phyloP scores from a whole-genome alignment of 1,140 invertebrate genomes.

The Epicauta chinensis region DNA sequence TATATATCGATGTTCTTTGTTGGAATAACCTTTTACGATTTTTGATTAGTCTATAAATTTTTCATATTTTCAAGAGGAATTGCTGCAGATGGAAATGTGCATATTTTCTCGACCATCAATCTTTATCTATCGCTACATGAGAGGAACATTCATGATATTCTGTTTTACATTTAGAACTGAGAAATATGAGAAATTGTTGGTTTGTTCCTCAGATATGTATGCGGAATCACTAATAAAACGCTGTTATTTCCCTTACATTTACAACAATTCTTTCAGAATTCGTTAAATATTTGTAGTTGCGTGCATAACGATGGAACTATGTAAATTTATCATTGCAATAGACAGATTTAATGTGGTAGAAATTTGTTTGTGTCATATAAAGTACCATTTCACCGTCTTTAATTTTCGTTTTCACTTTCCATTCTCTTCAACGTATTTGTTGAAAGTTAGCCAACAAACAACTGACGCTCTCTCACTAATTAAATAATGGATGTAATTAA shows the following conservation, averaged over 20 bases:
- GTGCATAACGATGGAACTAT: too few relatives aligned
- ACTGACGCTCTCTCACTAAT: conserved; percentile 2
- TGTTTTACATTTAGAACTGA: not conserved
- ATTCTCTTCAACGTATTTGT: too few relatives aligned
- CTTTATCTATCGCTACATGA: not conserved
- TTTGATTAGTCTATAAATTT: conserved; percentile 22
- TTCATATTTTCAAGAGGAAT: conserved; percentile 21
- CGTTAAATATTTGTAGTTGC: too few relatives aligned
- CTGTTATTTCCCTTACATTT: too few relatives aligned
- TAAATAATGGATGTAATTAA: conserved; percentile 11
- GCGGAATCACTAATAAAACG: not conserved
- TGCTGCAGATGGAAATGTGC: not conserved
- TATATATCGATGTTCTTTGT: conserved; percentile 19
- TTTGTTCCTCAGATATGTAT: not conserved
- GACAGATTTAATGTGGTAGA: too few relatives aligned
- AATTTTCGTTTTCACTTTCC: too few relatives aligned
- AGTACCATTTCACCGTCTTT: too few relatives aligned
- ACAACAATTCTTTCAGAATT: too few relatives aligned
- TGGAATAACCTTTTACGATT: conserved; percentile 15
- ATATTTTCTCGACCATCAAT: not conserved
- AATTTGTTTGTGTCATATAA: too few relatives aligned
- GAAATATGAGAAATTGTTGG: not conserved
- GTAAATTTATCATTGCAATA: too few relatives aligned
- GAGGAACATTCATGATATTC: too few relatives aligned
- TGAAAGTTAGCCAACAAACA: too few relatives aligned